Base-by-base conservation (phyloP, 2,888 invertebrate genomes). In the Ormyrus pomaceus region DNA sequence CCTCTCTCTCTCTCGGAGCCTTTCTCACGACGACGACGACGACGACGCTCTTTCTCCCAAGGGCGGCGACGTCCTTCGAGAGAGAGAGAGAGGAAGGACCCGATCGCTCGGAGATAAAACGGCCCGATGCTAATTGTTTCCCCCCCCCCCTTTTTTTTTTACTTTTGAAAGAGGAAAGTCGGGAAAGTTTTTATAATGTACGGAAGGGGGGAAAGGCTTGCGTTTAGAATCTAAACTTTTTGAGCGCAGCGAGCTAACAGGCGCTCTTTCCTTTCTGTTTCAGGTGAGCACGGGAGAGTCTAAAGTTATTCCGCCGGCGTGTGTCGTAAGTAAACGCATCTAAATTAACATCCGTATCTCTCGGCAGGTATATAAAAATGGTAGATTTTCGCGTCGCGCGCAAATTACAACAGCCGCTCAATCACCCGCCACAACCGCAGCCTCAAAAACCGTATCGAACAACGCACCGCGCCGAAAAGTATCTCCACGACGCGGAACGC, bases 281-380 rank as follows among this genome's bases (percentile, higher is more conserved):
- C 76, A 80, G 80, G 80, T 80, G 71, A 80, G 79, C 75, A 59
- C n/a, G 66, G 48, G 11, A 34, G 48, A 80, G 48, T 55, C 61
- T 11, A 66, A 59, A 8, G 55, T 56, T 48, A 56, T 46, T 56
- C 64, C 74, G 2, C 45, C 71, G 4, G 50, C 58, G 0, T 9
- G 45, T 6, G 6, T 11, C 10, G 64, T 64, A 64, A 64, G 64
- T 64, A 64, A 13, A 11, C 8, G 45, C 46, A 62, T 62, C 34
- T 10, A 8, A 55, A 55, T 75, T 61, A 75, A 66, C 68, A 66
- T 66, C 9, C 34, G n/a, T n/a, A 48, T 58, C n/a, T 65, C 50
- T 51, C 1, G 19, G 1, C 19, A 19, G 19, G 19, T 19, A 13
- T 19, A 19, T 19, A 19, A 19, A 19, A 19, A 19, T 19, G 19